These are phyloP conservation scores for Tillus elongatus DNA, from an alignment of 2,888 invertebrate genomes.

Conservation along the genomic window DNA sequence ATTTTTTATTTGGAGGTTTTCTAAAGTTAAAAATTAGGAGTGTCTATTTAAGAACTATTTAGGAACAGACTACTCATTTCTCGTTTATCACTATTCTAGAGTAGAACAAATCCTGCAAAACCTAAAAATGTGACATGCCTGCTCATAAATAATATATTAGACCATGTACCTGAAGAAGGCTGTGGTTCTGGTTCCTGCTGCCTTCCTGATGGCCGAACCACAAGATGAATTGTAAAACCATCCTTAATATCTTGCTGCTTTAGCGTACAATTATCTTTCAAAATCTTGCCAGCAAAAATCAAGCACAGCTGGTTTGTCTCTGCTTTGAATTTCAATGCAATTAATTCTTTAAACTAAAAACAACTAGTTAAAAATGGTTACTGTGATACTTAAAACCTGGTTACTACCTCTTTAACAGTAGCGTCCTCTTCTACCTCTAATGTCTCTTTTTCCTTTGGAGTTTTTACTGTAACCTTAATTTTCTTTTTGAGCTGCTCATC, in stretches of 20 bases:
- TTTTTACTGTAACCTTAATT: slow-evolving; percentile 87
- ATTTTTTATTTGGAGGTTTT: too few relatives aligned
- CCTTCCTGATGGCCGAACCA: too few relatives aligned
- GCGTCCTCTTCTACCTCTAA: slow-evolving; percentile 78
- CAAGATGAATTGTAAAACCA: slow-evolving; percentile 91
- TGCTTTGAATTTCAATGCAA: slow-evolving; percentile 75
- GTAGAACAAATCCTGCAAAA: too few relatives aligned
- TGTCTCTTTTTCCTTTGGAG: slow-evolving; percentile 85
- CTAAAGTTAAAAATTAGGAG: too few relatives aligned
- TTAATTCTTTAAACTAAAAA: slow-evolving; percentile 71
- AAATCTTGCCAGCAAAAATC: slow-evolving; percentile 97
- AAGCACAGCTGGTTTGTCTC: slow-evolving; percentile 85
- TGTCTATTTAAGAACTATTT: too few relatives aligned
- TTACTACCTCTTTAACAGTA: slow-evolving; percentile 81
- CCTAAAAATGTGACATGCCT: too few relatives aligned
- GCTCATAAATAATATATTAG: too few relatives aligned
- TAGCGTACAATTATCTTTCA: slow-evolving; percentile 89
- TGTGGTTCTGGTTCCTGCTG: too few relatives aligned
- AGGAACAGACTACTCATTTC: too few relatives aligned
- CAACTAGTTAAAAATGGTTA: slow-evolving; percentile 9
- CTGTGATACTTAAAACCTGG: not conserved
- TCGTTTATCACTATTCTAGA: too few relatives aligned
- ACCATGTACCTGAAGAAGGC: too few relatives aligned
- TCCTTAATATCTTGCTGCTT: slow-evolving; percentile 85
- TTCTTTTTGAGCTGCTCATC: slow-evolving; percentile 33